Conservation (phyloP, 2,797 vertebrate genomes). For the Miichthys miiuy region DNA sequence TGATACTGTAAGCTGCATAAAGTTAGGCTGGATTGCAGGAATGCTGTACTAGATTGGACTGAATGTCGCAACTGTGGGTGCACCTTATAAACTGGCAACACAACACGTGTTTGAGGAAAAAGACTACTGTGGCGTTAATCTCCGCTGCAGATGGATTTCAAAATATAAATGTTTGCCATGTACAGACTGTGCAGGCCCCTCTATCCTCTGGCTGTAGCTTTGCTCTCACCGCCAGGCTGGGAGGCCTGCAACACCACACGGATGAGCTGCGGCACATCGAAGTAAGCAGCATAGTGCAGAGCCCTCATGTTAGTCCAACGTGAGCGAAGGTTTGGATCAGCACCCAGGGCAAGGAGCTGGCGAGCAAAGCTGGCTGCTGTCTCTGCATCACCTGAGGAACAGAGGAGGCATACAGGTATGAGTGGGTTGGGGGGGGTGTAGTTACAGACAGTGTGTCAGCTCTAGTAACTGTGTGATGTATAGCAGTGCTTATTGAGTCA, state of each 20-base stretch:
- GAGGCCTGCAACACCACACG: conserved; percentile 91
- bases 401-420: neutral
- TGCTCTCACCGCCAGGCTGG: conserved; percentile 90
- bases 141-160: conserved; percentile 16
- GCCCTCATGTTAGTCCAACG: conserved; percentile 99
- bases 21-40: neutral
- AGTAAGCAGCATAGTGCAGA: conserved; percentile 97
- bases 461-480: conserved; percentile 6
- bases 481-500: neutral
- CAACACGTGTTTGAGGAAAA: conserved; percentile 17
- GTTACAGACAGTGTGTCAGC: neutral
- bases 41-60: neutral
- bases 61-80: neutral
- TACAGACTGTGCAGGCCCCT: neutral
- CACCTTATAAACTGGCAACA: conserved; percentile 12
- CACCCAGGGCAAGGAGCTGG: conserved; percentile 91
- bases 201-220: neutral
- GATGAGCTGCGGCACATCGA: conserved; percentile 96
- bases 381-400: conserved; percentile 90
- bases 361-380: conserved; percentile 90
- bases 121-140: conserved; percentile 16
- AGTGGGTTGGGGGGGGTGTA: neutral
- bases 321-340: conserved; percentile 92
- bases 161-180: conserved; percentile 37
- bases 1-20: neutral